phyloP scores from a whole-genome alignment of 2,113 vertebrate genomes.

The Chelonoidis abingdonii region DNA sequence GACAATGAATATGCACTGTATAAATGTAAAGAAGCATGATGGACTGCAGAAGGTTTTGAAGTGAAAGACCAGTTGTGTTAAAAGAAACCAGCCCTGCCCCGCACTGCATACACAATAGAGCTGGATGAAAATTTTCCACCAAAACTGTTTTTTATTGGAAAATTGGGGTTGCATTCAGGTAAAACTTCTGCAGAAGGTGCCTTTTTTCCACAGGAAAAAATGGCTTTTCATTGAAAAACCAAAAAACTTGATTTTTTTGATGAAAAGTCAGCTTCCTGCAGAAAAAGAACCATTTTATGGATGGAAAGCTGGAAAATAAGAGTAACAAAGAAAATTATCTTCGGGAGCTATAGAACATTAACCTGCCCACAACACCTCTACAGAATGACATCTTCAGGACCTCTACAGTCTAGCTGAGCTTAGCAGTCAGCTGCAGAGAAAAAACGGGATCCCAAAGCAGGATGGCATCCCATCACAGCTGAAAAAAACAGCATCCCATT shows the following conservation, averaged over 20 bases:
- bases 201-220: neutral
- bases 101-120: neutral
- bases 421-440: neutral
- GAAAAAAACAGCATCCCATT: neutral
- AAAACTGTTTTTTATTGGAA: neutral
- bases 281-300: neutral
- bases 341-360: neutral
- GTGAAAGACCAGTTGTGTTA: neutral
- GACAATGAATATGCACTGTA: neutral
- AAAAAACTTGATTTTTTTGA: neutral
- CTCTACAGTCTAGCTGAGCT: neutral
- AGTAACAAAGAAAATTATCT: neutral
- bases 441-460: accelerated
- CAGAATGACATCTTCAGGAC: neutral
- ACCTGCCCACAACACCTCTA: neutral
- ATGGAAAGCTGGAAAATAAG: conserved; percentile 1
- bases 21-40: conserved; percentile 2
- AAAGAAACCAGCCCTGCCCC: neutral
- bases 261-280: neutral
- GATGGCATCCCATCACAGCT: neutral
- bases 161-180: neutral
- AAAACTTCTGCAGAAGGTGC: neutral
- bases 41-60: neutral
- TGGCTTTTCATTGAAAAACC: neutral
- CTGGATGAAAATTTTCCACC: neutral